Conservation (phyloP, 2,797 vertebrate species). For the Taenioides sp. region DNA sequence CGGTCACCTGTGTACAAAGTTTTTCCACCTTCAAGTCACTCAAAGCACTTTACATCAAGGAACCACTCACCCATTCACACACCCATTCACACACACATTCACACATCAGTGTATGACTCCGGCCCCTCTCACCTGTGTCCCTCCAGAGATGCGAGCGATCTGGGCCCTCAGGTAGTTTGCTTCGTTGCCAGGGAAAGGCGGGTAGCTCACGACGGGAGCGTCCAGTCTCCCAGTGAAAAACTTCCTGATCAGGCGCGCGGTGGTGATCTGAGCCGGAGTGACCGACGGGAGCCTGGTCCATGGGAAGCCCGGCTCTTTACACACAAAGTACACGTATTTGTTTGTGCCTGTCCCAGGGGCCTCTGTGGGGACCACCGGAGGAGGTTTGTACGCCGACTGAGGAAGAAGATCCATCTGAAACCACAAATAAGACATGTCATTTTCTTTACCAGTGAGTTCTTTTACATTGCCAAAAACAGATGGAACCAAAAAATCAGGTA, state of each 20-base stretch:
- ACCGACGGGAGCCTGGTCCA: slow-evolving; percentile 89
- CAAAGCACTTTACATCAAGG: too few relatives aligned
- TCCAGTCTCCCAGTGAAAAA: slow-evolving; percentile 89
- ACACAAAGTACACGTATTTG: slow-evolving; percentile 90
- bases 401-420: slow-evolving; percentile 67
- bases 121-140: slow-evolving; percentile 79
- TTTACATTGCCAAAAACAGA: too few relatives aligned
- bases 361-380: slow-evolving; percentile 82
- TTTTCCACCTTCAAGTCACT: too few relatives aligned
- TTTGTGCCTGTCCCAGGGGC: slow-evolving; percentile 82
- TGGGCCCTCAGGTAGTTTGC: slow-evolving; percentile 90
- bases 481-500: too few relatives aligned
- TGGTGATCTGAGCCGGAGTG: slow-evolving; percentile 86
- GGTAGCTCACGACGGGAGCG: slow-evolving; percentile 83
- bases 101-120: too few relatives aligned
- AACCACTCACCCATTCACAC: too few relatives aligned
- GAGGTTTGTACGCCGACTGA: slow-evolving; percentile 77
- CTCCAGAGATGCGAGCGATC: slow-evolving; percentile 93
- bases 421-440: slow-evolving; percentile 9
- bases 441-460: not conserved
- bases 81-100: too few relatives aligned
- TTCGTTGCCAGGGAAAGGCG: slow-evolving; percentile 92
- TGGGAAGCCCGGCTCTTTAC: slow-evolving; percentile 85
- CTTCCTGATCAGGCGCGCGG: slow-evolving; percentile 86
- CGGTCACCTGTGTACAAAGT: too few relatives aligned